phyloP scores from a whole-genome alignment of 2,888 invertebrate genomes.

The Argyra leucocephala region DNA sequence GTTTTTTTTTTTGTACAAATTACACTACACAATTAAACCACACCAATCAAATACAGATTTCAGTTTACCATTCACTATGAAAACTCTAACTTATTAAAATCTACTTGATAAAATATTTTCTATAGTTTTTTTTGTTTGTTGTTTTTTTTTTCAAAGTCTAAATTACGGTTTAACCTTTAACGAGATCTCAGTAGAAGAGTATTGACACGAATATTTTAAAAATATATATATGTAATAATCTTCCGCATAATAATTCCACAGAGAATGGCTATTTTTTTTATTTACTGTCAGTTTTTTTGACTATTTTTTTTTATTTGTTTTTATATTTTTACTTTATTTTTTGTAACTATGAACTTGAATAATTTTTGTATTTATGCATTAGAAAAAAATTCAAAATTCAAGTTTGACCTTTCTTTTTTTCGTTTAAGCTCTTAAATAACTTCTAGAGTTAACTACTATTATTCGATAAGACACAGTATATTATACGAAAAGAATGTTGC shows the following conservation, averaged over 20 bases:
- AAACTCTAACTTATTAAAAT: no score
- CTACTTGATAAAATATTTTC: no score
- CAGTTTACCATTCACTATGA: no score
- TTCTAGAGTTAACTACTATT: no score
- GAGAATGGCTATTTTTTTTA: not conserved
- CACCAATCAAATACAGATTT: no score
- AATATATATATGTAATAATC: not conserved
- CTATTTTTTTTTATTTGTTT: not conserved
- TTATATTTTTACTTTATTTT: not conserved
- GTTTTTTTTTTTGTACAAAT: no score
- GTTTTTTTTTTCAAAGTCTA: not conserved
- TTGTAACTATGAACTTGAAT: slow-evolving; percentile 1
- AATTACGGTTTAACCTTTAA: not conserved
- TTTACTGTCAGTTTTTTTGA: no score
- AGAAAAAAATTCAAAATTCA: not conserved
- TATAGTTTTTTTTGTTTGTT: not conserved
- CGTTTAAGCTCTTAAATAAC: not conserved
- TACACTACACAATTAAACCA: no score
- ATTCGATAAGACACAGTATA: no score
- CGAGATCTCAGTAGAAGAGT: not conserved
- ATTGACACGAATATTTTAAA: slow-evolving; percentile 1
- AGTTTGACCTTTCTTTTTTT: not conserved
- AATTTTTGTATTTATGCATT: not conserved
- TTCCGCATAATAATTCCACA: not conserved
- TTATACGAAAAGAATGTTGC: no score